phyloP scores from a whole-genome alignment of 2,888 invertebrate species.

The Acrobasis suavella region DNA sequence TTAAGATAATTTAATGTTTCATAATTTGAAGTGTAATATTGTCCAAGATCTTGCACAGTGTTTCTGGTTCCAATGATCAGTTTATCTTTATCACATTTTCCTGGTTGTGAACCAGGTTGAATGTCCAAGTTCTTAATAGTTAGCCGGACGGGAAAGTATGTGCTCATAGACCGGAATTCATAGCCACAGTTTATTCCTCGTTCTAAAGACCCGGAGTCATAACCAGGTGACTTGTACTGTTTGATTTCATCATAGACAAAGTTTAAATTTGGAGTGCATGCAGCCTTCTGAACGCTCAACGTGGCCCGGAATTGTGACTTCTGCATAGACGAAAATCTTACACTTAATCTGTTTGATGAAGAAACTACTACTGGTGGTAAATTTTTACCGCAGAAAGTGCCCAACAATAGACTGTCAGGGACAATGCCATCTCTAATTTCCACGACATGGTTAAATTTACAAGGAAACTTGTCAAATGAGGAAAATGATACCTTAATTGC shows the following conservation, averaged over 20 bases:
- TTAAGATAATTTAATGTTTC: background rate
- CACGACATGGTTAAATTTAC: background rate
- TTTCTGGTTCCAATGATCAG: background rate
- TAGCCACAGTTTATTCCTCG: background rate
- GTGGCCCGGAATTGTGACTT: background rate
- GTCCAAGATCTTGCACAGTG: background rate
- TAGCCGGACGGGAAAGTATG: background rate
- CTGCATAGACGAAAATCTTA: background rate
- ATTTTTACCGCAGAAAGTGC: background rate
- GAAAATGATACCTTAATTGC: background rate
- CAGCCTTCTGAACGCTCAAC: background rate
- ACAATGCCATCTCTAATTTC: background rate
- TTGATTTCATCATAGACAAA: background rate
- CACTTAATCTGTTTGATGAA: background rate
- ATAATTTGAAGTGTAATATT: background rate
- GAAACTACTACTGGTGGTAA: background rate
- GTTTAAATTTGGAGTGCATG: background rate
- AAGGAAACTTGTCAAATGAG: background rate
- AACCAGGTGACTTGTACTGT: background rate
- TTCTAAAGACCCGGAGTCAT: background rate
- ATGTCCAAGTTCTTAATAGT: conserved; percentile 2
- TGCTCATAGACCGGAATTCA: background rate
- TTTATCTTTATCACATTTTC: background rate
- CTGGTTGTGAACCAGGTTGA: background rate
- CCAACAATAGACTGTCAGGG: background rate